Percentiles rank a stretch among this genome's conserved stretches.
These are phyloP conservation scores for Gerris buenoi DNA, from an alignment of 1,140 invertebrate genomes.

Conservation along the genomic window DNA sequence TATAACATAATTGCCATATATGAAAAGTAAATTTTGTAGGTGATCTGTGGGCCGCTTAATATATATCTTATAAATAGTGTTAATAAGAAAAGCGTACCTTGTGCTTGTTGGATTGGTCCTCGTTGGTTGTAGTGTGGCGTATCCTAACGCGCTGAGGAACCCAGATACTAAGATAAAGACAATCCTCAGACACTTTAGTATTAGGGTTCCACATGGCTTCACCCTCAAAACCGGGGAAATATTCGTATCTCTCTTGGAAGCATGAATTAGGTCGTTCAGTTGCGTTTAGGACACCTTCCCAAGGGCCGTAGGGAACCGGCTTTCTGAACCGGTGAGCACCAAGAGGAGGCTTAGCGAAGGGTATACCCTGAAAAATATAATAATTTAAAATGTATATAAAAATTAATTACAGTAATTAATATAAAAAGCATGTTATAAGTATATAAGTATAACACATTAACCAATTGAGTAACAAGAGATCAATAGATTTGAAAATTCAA, in stretches of 20 bases:
- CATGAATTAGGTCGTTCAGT: constrained; percentile 65
- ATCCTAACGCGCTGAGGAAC: constrained; percentile 61
- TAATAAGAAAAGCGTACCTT: too few relatives aligned
- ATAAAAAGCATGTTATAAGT: too few relatives aligned
- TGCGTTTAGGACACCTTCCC: constrained; percentile 68
- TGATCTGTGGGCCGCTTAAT: too few relatives aligned
- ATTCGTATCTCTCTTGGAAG: constrained; percentile 71
- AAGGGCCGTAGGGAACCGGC: constrained; percentile 67
- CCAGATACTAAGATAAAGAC: constrained; percentile 84
- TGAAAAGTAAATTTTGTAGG: too few relatives aligned
- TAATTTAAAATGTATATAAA: not conserved
- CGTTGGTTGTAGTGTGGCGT: constrained; percentile 35
- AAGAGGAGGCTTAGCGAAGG: constrained; percentile 82
- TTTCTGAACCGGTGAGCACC: constrained; percentile 63
- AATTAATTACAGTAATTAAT: too few relatives aligned
- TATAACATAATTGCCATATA: too few relatives aligned
- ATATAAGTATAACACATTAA: too few relatives aligned
- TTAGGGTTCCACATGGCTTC: constrained; percentile 93
- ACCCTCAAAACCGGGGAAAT: constrained; percentile 75
- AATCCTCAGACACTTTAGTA: constrained; percentile 83
- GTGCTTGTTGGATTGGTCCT: constrained; percentile 13
- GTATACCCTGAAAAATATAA: constrained; percentile 61
- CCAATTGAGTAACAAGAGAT: constrained; percentile 28
- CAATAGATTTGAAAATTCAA: too few relatives aligned
- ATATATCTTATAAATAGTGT: too few relatives aligned